Conservation (phyloP, 1,140 invertebrate genomes). For the Protaetia brevitarsis region DNA sequence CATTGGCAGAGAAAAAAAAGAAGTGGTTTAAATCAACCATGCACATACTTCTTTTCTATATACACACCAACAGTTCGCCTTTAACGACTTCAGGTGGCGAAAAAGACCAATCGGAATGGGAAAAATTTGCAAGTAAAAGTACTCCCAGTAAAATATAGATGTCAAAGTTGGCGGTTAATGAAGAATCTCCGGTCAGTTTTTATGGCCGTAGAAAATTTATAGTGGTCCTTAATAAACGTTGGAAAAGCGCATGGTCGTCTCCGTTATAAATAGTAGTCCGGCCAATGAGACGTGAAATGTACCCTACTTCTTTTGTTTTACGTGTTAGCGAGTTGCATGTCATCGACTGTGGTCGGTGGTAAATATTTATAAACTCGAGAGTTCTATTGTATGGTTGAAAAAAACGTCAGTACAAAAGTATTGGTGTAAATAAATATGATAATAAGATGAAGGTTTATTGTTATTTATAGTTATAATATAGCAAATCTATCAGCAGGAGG, state of each 20-base stretch:
- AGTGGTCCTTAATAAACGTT: conserved; percentile 7
- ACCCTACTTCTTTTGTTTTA: no score
- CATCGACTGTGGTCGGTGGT: no score
- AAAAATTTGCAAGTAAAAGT: conserved; percentile 18
- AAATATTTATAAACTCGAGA: no score
- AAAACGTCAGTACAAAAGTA: no score
- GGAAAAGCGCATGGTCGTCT: conserved; percentile 9
- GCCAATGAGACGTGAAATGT: no score
- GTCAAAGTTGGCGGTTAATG: conserved; percentile 9
- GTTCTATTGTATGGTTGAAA: no score
- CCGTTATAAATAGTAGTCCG: background rate
- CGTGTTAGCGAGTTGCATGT: no score
- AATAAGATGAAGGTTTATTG: no score
- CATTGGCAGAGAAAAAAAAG: background rate
- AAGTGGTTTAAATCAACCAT: background rate
- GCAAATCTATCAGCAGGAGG: no score
- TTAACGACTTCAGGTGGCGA: background rate
- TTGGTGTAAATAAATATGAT: no score
- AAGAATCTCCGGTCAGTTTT: conserved; percentile 16
- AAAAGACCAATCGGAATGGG: conserved; percentile 2
- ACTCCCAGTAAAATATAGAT: background rate
- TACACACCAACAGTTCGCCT: background rate
- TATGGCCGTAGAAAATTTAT: conserved; percentile 15
- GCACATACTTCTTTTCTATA: no score
- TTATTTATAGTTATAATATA: no score